phyloP scores from a whole-genome alignment of 92 coral and sea anemone species.

The Actinostola sp. region DNA sequence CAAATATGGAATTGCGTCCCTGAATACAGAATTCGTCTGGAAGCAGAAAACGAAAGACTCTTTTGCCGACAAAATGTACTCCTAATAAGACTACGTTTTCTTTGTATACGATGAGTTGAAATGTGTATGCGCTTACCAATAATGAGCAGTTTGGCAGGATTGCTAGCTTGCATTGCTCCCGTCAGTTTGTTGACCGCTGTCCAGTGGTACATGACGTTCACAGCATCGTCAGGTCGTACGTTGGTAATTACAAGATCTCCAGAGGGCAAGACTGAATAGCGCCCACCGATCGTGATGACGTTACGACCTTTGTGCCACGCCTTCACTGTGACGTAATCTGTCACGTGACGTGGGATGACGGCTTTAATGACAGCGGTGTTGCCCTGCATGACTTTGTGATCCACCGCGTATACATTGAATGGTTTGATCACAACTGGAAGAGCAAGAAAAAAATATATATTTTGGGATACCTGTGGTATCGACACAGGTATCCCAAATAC shows the following conservation, averaged over 20 bases:
- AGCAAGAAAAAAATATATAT: not conserved
- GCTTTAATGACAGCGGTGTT: conserved; percentile 87
- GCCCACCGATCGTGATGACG: conserved; percentile 67
- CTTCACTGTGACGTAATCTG: conserved; percentile 74
- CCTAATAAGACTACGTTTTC: no score
- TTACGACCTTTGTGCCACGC: conserved; percentile 79
- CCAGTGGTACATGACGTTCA: conserved; percentile 62
- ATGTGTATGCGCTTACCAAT: no score
- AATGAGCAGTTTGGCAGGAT: conserved; percentile 81
- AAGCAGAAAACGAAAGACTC: no score
- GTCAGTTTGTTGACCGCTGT: conserved; percentile 81
- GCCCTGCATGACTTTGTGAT: conserved; percentile 73
- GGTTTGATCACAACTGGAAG: conserved; percentile 77
- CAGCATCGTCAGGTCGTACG: conserved; percentile 56
- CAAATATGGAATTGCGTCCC: no score
- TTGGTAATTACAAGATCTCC: conserved; percentile 88
- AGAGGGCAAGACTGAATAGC: conserved; percentile 82
- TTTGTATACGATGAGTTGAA: no score
- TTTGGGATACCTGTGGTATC: not conserved
- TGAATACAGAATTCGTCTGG: no score
- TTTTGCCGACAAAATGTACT: no score
- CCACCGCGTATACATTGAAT: conserved; percentile 76
- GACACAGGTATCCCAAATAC: conserved; percentile 1
- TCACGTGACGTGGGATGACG: conserved; percentile 65
- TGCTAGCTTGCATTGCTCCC: conserved; percentile 72